phyloP scores from a whole-genome alignment of 2,113 vertebrate species.

The Suricata suricatta region DNA sequence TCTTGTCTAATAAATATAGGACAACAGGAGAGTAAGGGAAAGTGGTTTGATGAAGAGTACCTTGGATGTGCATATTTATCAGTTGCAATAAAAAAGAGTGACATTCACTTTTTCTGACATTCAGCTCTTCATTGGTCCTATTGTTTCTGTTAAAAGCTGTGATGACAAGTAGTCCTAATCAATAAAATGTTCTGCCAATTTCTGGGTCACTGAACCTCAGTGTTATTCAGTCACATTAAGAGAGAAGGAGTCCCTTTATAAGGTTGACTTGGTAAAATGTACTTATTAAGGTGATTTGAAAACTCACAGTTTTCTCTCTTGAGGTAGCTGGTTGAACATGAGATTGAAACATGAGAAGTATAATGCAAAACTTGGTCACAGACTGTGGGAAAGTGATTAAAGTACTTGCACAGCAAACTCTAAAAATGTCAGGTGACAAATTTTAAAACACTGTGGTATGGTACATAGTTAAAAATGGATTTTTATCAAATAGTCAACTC shows the following conservation, averaged over 20 bases:
- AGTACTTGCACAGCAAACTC: background rate
- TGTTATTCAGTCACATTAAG: background rate
- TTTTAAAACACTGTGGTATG: background rate
- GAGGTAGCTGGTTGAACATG: background rate
- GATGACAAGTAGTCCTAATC: background rate
- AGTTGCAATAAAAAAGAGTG: background rate
- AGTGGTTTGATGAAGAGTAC: background rate
- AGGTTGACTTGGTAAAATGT: background rate
- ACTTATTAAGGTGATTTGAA: constrained; percentile 43
- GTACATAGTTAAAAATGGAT: background rate
- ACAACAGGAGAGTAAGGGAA: background rate
- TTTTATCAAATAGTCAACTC: constrained; percentile 24
- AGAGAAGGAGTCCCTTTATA: background rate
- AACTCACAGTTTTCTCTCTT: background rate
- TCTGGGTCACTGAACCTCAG: background rate
- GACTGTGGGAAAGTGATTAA: background rate
- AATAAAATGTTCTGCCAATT: background rate
- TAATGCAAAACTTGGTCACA: background rate
- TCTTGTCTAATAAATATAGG: constrained; percentile 12
- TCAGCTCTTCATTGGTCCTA: background rate
- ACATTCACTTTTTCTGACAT: background rate
- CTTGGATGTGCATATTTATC: background rate
- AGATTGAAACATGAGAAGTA: background rate
- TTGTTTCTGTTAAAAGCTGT: background rate
- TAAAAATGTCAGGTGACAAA: background rate